phyloP scores from a whole-genome alignment of 2,113 vertebrate genomes.

The Psephotus haematonotus region DNA sequence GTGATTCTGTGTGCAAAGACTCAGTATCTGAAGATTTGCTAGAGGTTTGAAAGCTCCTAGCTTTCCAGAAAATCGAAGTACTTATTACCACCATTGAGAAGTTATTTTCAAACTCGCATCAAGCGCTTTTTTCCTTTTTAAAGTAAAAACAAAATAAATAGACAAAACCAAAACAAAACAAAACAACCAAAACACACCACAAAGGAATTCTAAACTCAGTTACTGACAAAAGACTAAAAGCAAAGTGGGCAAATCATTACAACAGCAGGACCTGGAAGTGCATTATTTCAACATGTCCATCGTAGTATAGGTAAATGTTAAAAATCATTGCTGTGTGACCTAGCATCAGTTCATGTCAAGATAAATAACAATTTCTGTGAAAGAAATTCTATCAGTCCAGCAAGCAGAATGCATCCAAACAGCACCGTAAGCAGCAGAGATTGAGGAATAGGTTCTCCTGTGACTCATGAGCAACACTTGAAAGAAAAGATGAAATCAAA shows the following conservation, averaged over 20 bases:
- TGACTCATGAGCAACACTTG: not conserved
- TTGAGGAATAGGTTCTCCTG: not conserved
- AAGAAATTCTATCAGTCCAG: not conserved
- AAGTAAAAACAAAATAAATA: not conserved
- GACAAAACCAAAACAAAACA: not conserved
- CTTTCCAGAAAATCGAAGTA: not conserved
- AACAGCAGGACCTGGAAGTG: not conserved
- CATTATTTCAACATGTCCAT: not conserved
- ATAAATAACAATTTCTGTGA: not conserved
- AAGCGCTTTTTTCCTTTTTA: not conserved
- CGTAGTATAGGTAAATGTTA: not conserved
- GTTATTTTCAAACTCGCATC: not conserved
- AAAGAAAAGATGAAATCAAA: not conserved
- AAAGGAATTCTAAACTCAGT: not conserved
- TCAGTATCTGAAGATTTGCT: not conserved
- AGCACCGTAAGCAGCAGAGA: not conserved
- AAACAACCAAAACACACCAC: too few species aligned
- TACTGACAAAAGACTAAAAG: not conserved
- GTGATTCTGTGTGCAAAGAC: not conserved
- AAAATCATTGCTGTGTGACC: not conserved
- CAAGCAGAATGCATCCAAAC: not conserved
- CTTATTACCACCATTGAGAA: not conserved
- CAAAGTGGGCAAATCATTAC: not conserved
- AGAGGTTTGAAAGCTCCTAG: not conserved
- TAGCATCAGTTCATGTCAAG: not conserved